These are phyloP conservation scores for Pomatostomus ruficeps DNA, from an alignment of 2,113 vertebrate genomes.

Conservation along the genomic window DNA sequence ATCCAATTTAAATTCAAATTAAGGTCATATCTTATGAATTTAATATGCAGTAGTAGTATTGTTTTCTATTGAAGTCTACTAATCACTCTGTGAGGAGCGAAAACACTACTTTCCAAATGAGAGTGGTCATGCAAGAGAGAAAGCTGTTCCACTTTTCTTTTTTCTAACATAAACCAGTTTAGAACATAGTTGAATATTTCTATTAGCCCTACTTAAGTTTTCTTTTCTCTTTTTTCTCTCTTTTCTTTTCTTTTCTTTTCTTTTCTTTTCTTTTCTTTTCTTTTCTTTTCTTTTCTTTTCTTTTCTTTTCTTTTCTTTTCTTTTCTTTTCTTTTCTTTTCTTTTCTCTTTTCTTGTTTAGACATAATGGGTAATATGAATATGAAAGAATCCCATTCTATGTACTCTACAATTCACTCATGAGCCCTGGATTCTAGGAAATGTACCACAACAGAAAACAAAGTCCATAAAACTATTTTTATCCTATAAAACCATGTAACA, in stretches of 20 bases:
- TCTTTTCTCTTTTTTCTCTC: background rate
- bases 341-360: background rate
- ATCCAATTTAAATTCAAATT: slow-evolving; percentile 3
- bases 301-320: accelerated
- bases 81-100: background rate
- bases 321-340: background rate
- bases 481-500: background rate
- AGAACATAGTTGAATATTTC: background rate
- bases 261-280: background rate
- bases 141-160: background rate
- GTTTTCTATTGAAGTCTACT: background rate
- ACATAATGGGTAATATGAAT: background rate
- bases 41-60: background rate
- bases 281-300: background rate
- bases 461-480: background rate
- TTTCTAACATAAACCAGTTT: background rate
- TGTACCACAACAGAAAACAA: background rate
- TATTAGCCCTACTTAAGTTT: background rate
- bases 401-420: background rate
- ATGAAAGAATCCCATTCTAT: background rate
- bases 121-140: background rate
- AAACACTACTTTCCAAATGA: background rate
- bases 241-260: background rate
- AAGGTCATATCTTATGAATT: background rate
- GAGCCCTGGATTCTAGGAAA: background rate